Evolutionary conservation across 2,888 invertebrate species (phyloP).

Genomic region (Smittia sp.): DNA sequence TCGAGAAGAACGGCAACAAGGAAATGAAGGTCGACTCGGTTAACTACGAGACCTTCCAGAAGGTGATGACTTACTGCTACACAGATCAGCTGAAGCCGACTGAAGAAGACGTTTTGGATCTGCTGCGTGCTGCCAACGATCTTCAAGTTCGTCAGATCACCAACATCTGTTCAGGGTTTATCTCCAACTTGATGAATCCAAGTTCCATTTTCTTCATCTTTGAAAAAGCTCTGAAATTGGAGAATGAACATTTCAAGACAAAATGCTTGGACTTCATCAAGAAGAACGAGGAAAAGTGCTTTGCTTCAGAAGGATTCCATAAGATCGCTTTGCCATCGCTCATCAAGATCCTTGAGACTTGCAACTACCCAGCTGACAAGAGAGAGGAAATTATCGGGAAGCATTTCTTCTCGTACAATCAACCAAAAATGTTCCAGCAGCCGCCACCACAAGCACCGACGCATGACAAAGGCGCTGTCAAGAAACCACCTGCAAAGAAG

Average conservation of each 20-base stretch:
- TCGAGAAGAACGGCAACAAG: background rate
- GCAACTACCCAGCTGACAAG: background rate
- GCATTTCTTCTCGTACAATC: background rate
- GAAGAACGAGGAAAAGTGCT: constrained; percentile 22
- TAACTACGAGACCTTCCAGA: background rate
- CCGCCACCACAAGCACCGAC: background rate
- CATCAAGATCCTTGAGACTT: background rate
- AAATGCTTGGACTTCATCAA: constrained; percentile 28
- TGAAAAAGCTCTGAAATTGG: background rate
- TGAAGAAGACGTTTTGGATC: background rate
- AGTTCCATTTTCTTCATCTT: constrained; percentile 12
- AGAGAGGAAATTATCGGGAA: constrained; percentile 16
- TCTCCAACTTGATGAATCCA: background rate
- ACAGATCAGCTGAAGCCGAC: background rate
- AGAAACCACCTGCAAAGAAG: too few species aligned
- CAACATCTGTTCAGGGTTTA: background rate
- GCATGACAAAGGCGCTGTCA: too few species aligned
- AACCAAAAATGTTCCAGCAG: too few species aligned
- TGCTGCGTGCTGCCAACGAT: background rate
- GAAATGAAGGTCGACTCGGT: constrained; percentile 5
- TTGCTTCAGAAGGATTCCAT: constrained; percentile 26
- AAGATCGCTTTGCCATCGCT: background rate
- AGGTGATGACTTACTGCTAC: constrained; percentile 20
- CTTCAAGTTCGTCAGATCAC: background rate
- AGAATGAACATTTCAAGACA: background rate